Conservation (phyloP, 2,797 vertebrate species). For the Danio albolineatus region DNA sequence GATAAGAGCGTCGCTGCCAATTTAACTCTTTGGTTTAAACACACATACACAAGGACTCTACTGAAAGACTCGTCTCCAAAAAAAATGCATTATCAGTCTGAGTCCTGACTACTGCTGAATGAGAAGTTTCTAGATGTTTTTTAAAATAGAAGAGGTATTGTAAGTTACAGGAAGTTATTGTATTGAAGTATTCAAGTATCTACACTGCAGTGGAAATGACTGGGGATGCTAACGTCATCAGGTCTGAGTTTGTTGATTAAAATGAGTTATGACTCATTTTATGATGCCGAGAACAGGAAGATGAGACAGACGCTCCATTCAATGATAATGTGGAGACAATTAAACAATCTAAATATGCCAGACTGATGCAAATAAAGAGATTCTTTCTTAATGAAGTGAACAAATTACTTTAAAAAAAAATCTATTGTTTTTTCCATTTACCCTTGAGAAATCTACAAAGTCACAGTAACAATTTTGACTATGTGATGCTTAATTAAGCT, state of each 20-base stretch:
- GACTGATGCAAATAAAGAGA: neutral
- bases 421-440: too few relatives aligned
- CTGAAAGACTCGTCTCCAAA: constrained; percentile 12
- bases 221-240: constrained; percentile 16
- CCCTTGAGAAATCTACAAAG: too few relatives aligned
- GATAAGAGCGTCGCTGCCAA: constrained; percentile 16
- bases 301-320: constrained; percentile 14
- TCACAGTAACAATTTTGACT: too few relatives aligned
- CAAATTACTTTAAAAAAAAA: too few relatives aligned
- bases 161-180: neutral
- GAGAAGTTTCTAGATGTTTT: neutral
- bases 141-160: neutral
- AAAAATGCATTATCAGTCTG: neutral
- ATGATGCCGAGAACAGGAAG: constrained; percentile 15
- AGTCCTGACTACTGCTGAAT: neutral
- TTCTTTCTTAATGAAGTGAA: neutral
- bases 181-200: neutral
- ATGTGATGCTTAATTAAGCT: too few relatives aligned
- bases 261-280: constrained; percentile 40
- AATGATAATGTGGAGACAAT: constrained; percentile 11
- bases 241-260: constrained; percentile 27
- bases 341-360: neutral
- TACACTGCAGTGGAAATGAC: neutral
- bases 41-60: constrained; percentile 3
- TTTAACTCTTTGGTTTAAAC: neutral